Conservation (phyloP, 2,113 vertebrate genomes). For the Himantopus leucocephalus region DNA sequence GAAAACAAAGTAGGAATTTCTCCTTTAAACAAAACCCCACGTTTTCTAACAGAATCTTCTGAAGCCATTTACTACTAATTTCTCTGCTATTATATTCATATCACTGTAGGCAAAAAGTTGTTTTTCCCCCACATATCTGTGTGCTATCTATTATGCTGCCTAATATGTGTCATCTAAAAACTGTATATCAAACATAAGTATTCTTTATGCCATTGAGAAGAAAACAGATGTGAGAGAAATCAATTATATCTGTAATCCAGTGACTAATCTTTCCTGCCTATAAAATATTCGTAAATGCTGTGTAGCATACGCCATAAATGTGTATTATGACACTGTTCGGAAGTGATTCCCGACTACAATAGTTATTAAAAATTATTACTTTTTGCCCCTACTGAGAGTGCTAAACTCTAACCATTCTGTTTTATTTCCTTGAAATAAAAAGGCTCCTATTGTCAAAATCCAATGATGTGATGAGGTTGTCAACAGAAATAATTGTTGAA, state of each 20-base stretch:
- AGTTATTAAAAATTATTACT: neutral
- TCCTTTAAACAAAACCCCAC: slow-evolving; percentile 9
- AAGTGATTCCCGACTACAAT: neutral
- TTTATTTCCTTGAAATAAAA: neutral
- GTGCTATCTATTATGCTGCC: neutral
- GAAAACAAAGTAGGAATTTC: slow-evolving; percentile 57
- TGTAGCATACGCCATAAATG: accelerated
- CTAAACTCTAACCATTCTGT: neutral
- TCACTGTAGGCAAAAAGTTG: neutral
- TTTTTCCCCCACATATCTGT: neutral
- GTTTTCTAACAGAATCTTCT: neutral
- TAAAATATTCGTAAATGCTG: neutral
- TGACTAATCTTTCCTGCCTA: neutral
- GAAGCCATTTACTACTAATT: neutral
- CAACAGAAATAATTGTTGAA: neutral
- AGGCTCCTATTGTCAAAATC: neutral
- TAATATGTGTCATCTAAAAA: neutral
- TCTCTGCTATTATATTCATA: neutral
- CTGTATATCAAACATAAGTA: neutral
- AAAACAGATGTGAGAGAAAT: neutral
- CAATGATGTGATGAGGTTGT: neutral
- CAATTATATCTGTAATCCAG: neutral
- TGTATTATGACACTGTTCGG: neutral
- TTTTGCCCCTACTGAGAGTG: neutral
- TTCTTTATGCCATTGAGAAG: neutral